These are phyloP conservation scores for Folsomia manolachei DNA, from an alignment of 2,888 invertebrate species.

Conservation along the genomic window DNA sequence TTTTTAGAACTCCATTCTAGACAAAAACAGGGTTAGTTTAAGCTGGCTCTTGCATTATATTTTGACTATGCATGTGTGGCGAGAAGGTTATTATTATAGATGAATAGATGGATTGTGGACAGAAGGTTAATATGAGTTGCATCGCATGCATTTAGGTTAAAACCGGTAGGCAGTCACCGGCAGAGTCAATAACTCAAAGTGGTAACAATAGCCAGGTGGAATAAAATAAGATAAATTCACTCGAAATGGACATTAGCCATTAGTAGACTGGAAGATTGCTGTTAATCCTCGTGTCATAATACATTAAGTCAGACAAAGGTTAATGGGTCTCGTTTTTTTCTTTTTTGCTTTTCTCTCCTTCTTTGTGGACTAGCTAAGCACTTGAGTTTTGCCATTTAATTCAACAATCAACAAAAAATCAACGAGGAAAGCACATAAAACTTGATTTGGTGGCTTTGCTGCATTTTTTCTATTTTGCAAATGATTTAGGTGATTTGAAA, in stretches of 20 bases:
- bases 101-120: too few relatives aligned
- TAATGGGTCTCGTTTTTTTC: conserved; percentile 17
- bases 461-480: not conserved
- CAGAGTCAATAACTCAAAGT: conserved; percentile 12
- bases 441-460: not conserved
- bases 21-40: too few relatives aligned
- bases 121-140: too few relatives aligned
- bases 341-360: not conserved
- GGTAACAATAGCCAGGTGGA: conserved; percentile 19
- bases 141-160: not conserved
- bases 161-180: conserved; percentile 16
- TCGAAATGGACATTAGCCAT: conserved; percentile 20
- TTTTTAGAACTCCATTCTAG: not conserved
- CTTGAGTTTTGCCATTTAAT: conserved; percentile 2
- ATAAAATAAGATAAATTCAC: conserved; percentile 21
- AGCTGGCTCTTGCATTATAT: too few relatives aligned
- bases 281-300: conserved; percentile 20
- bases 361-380: not conserved
- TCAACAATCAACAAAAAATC: conserved; percentile 3
- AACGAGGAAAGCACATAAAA: not conserved
- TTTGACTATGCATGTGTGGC: not conserved
- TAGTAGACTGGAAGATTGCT: conserved; percentile 14
- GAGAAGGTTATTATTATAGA: too few relatives aligned
- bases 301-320: conserved; percentile 18
- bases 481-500: conserved; percentile 7